Conservation (phyloP, 2,797 vertebrate species). For the Zalophus californianus region DNA sequence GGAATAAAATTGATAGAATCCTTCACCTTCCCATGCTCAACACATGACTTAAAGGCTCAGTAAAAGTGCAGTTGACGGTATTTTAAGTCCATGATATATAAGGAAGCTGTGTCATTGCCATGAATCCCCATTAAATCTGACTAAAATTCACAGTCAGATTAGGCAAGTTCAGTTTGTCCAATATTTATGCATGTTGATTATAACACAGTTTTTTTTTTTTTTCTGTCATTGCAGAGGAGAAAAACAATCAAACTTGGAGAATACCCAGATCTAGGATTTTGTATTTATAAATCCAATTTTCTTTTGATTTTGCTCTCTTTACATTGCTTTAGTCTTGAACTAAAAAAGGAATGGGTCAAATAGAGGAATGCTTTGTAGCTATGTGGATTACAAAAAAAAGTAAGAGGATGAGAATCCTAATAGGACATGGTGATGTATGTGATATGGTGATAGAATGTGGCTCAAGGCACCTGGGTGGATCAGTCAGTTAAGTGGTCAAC, state of each 20-base stretch:
- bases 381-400: background rate
- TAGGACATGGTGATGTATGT: background rate
- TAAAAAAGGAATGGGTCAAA: background rate
- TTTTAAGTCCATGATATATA: slow-evolving; percentile 39
- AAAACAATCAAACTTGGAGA: background rate
- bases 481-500: background rate
- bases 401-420: background rate
- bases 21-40: slow-evolving; percentile 42
- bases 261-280: background rate
- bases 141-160: background rate
- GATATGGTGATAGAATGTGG: background rate
- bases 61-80: slow-evolving; percentile 34
- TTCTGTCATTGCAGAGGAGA: background rate
- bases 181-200: slow-evolving; percentile 9
- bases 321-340: background rate
- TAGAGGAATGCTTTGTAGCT: background rate
- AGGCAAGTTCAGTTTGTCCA: slow-evolving; percentile 25
- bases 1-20: slow-evolving; percentile 56
- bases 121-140: slow-evolving; percentile 6
- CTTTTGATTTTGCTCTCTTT: background rate
- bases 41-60: slow-evolving; percentile 1
- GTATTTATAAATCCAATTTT: slow-evolving; percentile 8
- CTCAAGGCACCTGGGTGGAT: background rate
- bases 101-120: background rate
- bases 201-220: background rate